phyloP scores from a whole-genome alignment of 2,888 invertebrate genomes.

The Drosophila emarginata region DNA sequence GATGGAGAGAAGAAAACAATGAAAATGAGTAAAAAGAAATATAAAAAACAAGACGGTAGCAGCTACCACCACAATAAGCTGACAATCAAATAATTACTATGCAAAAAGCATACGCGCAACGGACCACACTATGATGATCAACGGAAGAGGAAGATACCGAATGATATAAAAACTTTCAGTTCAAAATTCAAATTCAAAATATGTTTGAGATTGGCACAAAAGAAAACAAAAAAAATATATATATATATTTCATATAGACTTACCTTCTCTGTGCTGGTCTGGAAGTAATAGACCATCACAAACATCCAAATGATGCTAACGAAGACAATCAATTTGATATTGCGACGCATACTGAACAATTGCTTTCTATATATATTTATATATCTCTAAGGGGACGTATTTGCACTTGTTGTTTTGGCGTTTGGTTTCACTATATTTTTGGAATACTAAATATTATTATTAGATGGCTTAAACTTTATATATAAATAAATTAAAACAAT shows the following conservation, averaged over 20 bases:
- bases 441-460: slow-evolving; percentile 6
- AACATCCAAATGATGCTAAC: slow-evolving; percentile 82
- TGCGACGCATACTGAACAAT: slow-evolving; percentile 79
- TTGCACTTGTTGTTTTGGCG: slow-evolving; percentile 40
- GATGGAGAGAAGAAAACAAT: slow-evolving; percentile 37
- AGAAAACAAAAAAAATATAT: neutral
- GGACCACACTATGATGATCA: slow-evolving; percentile 29
- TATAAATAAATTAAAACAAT: no score
- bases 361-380: slow-evolving; percentile 19
- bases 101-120: slow-evolving; percentile 61
- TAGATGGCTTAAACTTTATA: neutral
- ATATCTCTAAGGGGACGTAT: slow-evolving; percentile 45
- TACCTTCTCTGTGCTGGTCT: slow-evolving; percentile 82
- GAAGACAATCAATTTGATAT: slow-evolving; percentile 82
- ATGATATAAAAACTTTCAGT: slow-evolving; percentile 18
- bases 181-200: neutral
- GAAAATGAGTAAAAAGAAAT: slow-evolving; percentile 6
- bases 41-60: slow-evolving; percentile 22
- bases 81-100: slow-evolving; percentile 69
- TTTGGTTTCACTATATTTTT: slow-evolving; percentile 39
- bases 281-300: slow-evolving; percentile 82
- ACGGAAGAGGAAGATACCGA: slow-evolving; percentile 26
- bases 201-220: neutral
- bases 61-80: slow-evolving; percentile 29
- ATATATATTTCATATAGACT: slow-evolving; percentile 40